These are phyloP conservation scores for Austrofundulus limnaeus DNA, from an alignment of 2,113 vertebrate genomes.

Conservation along the genomic window DNA sequence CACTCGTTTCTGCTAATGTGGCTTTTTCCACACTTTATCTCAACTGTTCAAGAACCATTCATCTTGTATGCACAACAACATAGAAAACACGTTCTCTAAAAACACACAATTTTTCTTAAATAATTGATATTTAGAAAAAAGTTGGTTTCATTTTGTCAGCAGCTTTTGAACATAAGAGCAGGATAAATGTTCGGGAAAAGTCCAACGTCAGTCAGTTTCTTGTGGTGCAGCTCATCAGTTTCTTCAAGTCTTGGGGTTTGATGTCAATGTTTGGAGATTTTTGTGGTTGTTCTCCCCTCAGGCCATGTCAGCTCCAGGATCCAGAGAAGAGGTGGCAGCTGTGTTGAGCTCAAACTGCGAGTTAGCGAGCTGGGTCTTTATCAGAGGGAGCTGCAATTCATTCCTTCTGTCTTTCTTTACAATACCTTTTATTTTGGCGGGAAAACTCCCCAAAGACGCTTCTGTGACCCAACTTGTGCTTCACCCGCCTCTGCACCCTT, in stretches of 20 bases:
- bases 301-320: constrained; percentile 32
- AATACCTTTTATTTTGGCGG: constrained; percentile 73
- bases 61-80: no score
- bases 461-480: constrained; percentile 60
- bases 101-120: no score
- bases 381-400: constrained; percentile 51
- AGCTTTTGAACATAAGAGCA: no score
- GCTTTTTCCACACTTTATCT: no score
- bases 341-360: constrained; percentile 41
- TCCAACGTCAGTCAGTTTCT: neutral
- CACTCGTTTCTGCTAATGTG: no score
- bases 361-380: constrained; percentile 26
- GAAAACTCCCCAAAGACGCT: constrained; percentile 65
- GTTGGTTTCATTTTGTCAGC: no score
- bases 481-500: constrained; percentile 58
- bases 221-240: neutral
- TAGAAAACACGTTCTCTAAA: no score
- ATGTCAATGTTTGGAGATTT: constrained; percentile 46
- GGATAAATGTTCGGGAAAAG: neutral
- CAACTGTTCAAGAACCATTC: no score
- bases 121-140: neutral
- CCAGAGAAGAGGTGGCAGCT: constrained; percentile 58
- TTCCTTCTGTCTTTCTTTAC: constrained; percentile 54
- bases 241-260: constrained; percentile 27
- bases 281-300: constrained; percentile 42